phyloP scores from a whole-genome alignment of 2,888 invertebrate species.

The Tanytarsus gracilentus region DNA sequence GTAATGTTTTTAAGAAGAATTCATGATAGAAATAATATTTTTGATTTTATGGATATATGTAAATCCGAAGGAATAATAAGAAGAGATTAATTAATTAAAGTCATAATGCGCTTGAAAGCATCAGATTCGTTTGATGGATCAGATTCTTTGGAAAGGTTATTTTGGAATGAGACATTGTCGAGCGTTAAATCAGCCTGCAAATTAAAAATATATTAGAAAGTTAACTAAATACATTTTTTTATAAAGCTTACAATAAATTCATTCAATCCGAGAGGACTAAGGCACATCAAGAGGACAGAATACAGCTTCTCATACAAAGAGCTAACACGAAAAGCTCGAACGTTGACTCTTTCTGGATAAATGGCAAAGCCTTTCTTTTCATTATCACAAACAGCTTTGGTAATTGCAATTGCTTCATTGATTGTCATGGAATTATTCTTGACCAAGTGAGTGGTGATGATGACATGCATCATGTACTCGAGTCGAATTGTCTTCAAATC shows the following conservation, averaged over 20 bases:
- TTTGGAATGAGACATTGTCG: background rate
- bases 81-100: too few species aligned
- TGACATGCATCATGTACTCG: background rate
- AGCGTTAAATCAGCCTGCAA: background rate
- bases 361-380: background rate
- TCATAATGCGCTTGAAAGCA: too few species aligned
- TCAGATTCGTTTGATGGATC: too few species aligned
- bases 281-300: background rate
- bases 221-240: too few species aligned
- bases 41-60: too few species aligned
- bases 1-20: too few species aligned
- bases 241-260: too few species aligned
- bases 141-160: background rate
- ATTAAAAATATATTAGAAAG: too few species aligned
- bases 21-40: too few species aligned
- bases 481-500: background rate
- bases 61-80: too few species aligned
- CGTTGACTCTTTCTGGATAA: background rate
- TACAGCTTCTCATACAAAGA: background rate
- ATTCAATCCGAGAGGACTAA: background rate
- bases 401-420: background rate
- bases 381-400: background rate
- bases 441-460: background rate
- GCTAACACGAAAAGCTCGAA: background rate
- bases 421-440: background rate